phyloP scores from a whole-genome alignment of 2,888 invertebrate species.

The Chrysina gloriosa region DNA sequence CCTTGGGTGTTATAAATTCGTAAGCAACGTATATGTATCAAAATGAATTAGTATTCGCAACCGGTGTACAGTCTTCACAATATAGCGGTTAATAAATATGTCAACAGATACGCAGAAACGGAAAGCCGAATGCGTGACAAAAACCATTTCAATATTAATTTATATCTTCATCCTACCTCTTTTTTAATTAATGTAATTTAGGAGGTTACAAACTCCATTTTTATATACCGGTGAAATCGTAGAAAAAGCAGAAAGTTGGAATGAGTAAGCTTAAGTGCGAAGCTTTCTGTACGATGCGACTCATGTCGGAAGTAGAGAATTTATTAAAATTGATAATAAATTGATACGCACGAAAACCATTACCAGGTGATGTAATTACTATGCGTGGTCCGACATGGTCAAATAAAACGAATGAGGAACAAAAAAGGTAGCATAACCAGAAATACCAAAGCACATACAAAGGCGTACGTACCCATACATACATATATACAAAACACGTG shows the following conservation, averaged over 20 bases:
- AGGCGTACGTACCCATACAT: not conserved
- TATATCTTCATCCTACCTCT: constrained; percentile 34
- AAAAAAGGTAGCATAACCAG: constrained; percentile 26
- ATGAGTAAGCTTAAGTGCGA: not conserved
- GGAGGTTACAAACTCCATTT: not conserved
- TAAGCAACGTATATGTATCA: no score
- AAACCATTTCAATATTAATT: constrained; percentile 38
- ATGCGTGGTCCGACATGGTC: constrained; percentile 11
- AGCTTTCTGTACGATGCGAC: not conserved
- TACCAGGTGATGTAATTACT: constrained; percentile 40
- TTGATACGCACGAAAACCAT: constrained; percentile 36
- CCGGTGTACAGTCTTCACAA: not conserved
- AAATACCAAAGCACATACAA: constrained; percentile 2
- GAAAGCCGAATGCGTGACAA: constrained; percentile 33
- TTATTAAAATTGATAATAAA: constrained; percentile 41
- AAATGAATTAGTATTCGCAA: no score
- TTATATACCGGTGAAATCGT: not conserved
- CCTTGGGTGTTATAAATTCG: no score
- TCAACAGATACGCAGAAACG: constrained; percentile 3
- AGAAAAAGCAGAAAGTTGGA: not conserved
- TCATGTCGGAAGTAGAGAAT: constrained; percentile 36
- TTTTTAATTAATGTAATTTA: constrained; percentile 41
- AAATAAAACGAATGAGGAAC: constrained; percentile 19
- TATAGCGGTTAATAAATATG: constrained; percentile 15
- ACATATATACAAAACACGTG: constrained; percentile 20